A percentile compares a stretch with the other conserved stretches of the same genome.
Evolutionary conservation across 2,888 invertebrate genomes (phyloP).

Genomic region (Sinodicranocentrus sp.): DNA sequence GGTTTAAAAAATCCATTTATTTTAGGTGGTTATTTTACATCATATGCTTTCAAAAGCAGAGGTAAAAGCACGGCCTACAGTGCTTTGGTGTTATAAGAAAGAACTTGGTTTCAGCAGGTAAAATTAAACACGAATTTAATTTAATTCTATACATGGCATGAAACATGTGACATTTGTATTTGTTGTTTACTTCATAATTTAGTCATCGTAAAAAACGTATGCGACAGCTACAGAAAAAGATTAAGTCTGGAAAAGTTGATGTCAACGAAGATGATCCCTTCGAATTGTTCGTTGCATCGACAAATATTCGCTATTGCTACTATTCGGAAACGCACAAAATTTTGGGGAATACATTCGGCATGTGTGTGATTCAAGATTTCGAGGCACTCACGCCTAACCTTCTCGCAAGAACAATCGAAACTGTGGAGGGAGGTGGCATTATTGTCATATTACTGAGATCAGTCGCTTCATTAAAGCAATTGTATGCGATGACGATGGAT

Average conservation of each 20-base stretch:
- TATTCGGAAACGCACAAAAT: constrained; percentile 99
- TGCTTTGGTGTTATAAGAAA: constrained; percentile 99
- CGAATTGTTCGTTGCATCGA: constrained; percentile 96
- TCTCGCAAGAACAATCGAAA: constrained; percentile 97
- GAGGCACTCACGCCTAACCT: constrained; percentile 98
- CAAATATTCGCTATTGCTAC: constrained; percentile 97
- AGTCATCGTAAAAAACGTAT: constrained; percentile 96
- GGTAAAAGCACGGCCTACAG: constrained; percentile 94
- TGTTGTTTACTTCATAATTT: constrained; percentile 58
- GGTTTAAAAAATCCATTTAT: not conserved
- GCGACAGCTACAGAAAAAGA: constrained; percentile 89
- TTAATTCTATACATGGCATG: not conserved
- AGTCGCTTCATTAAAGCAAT: constrained; percentile 92
- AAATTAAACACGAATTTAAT: constrained; percentile 16
- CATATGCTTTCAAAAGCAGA: constrained; percentile 98
- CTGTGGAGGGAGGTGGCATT: constrained; percentile 98
- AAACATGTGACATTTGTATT: not conserved
- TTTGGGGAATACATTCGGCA: constrained; percentile 97
- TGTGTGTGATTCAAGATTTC: constrained; percentile 96
- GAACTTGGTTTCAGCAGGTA: constrained; percentile 93
- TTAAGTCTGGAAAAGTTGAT: constrained; percentile 91
- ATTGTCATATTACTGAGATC: constrained; percentile 92
- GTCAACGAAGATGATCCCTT: constrained; percentile 97
- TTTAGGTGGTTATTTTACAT: constrained; percentile 95
- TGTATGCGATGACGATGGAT: constrained; percentile 99